phyloP scores from a whole-genome alignment of 2,888 invertebrate genomes.

The Pristionchus maxplancki region DNA sequence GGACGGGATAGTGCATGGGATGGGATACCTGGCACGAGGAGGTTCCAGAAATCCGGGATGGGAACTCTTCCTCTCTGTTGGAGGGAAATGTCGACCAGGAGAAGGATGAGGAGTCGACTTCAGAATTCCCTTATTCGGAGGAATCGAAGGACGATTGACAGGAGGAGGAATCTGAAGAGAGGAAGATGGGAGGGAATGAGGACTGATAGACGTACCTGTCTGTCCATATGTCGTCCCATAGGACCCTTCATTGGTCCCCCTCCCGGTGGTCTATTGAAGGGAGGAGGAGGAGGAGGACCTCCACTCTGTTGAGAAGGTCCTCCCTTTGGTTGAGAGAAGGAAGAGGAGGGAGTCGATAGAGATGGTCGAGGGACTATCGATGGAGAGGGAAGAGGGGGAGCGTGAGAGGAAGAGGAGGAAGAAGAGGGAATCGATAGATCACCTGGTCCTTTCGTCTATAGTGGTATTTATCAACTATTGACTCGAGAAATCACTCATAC shows the following conservation, averaged over 20 bases:
- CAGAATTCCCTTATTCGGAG: background rate
- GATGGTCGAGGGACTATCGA: background rate
- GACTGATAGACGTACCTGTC: background rate
- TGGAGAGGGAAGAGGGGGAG: slow-evolving; percentile 34
- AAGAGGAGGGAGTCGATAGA: background rate
- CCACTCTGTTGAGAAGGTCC: background rate
- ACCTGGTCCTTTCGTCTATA: background rate
- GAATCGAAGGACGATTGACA: background rate
- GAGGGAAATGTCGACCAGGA: background rate
- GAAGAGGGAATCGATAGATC: slow-evolving; percentile 32
- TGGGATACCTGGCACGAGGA: background rate
- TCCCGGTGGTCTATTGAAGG: background rate
- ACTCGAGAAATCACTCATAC: background rate
- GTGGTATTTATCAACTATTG: background rate
- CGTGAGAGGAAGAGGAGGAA: background rate
- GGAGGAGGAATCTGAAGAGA: background rate
- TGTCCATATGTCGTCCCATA: background rate
- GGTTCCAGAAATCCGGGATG: background rate
- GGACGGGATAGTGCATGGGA: background rate
- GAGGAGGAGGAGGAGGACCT: background rate
- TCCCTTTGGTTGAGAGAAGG: background rate
- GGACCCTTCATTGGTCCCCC: background rate
- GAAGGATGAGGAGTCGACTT: background rate
- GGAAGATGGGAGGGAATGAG: background rate
- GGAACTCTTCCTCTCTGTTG: slow-evolving; percentile 12